These are phyloP conservation scores for Phanerotoma sp. DNA, from an alignment of 2,888 invertebrate genomes.

Conservation along the genomic window DNA sequence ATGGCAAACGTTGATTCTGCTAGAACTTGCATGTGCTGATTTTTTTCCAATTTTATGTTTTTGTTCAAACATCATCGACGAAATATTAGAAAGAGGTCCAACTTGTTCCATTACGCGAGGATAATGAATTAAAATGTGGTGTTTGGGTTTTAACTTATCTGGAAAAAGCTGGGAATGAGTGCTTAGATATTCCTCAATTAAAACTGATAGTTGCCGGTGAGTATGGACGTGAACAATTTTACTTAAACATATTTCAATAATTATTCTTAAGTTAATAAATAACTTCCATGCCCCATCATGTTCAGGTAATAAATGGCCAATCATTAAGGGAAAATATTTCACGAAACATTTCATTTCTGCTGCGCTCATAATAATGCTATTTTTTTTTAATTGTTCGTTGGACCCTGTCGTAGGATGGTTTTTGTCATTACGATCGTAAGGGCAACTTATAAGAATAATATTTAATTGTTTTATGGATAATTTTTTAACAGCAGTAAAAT, in stretches of 20 bases:
- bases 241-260: not conserved
- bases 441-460: not conserved
- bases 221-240: not conserved
- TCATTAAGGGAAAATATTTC: slow-evolving; percentile 3
- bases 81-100: not conserved
- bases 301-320: slow-evolving; percentile 8
- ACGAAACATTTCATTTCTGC: slow-evolving; percentile 11
- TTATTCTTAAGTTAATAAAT: not conserved
- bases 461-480: slow-evolving; percentile 1
- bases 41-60: slow-evolving; percentile 8
- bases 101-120: too few relatives aligned
- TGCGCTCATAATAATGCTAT: slow-evolving; percentile 3
- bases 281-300: not conserved
- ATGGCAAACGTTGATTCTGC: not conserved
- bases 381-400: not conserved
- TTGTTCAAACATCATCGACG: slow-evolving; percentile 7
- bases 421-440: not conserved
- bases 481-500: not conserved
- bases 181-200: slow-evolving; percentile 2
- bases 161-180: slow-evolving; percentile 1
- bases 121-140: too few relatives aligned
- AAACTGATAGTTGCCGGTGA: not conserved
- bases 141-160: not conserved
- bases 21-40: not conserved
- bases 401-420: not conserved